These are phyloP conservation scores for Lycodopsis pacificus DNA, from an alignment of 2,797 vertebrate genomes.

Conservation along the genomic window DNA sequence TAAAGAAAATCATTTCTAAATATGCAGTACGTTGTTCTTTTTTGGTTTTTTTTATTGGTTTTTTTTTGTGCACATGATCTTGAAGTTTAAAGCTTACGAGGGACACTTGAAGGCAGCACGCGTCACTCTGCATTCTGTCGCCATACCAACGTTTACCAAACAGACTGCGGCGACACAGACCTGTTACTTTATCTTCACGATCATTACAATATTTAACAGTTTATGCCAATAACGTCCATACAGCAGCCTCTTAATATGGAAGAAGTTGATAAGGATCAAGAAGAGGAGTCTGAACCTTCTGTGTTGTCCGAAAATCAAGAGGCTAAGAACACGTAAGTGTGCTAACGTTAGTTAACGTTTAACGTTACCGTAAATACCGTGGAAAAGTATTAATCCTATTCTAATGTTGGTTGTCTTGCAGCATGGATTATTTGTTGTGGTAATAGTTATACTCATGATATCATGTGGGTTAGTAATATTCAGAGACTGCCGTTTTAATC, in stretches of 20 bases:
- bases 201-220: rapidly evolving
- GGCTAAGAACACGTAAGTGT: slow-evolving; percentile 59
- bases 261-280: background rate
- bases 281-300: slow-evolving; percentile 32
- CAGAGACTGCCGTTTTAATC: background rate
- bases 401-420: background rate
- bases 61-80: background rate
- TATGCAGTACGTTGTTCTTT: too few relatives aligned
- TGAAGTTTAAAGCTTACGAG: background rate
- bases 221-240: background rate
- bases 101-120: slow-evolving; percentile 38
- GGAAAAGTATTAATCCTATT: background rate
- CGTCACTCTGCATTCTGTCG: slow-evolving; percentile 1
- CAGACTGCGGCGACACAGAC: background rate
- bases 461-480: background rate
- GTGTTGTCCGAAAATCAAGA: slow-evolving; percentile 66
- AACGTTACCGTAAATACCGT: background rate
- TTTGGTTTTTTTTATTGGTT: background rate
- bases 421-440: background rate
- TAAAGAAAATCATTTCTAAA: background rate
- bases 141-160: slow-evolving; percentile 60
- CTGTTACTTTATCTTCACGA: background rate
- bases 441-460: background rate
- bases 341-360: background rate
- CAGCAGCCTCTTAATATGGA: slow-evolving; percentile 42